Evolutionary conservation across 2,888 invertebrate species (phyloP).

Genomic region (Euspilapteryx auroguttella): DNA sequence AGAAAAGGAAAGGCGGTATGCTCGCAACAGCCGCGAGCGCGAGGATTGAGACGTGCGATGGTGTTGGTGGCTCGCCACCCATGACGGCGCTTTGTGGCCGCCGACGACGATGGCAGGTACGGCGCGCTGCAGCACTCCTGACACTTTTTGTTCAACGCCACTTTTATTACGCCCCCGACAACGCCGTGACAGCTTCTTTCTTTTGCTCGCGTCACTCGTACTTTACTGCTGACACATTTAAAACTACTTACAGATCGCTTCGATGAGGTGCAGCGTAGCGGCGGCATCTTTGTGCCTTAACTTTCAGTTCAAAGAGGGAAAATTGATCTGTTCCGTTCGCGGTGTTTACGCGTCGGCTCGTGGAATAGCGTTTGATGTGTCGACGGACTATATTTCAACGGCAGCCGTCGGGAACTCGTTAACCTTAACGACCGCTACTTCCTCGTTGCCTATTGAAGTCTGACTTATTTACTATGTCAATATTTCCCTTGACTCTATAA

Average conservation of each 20-base stretch:
- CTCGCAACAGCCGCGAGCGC: slow-evolving; percentile 48
- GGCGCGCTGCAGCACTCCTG: slow-evolving; percentile 14
- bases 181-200: slow-evolving; percentile 21
- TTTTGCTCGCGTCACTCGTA: slow-evolving; percentile 28
- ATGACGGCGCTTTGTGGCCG: slow-evolving; percentile 50
- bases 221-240: slow-evolving; percentile 47
- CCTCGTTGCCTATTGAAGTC: background rate
- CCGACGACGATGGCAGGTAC: slow-evolving; percentile 13
- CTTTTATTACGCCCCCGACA: slow-evolving; percentile 51
- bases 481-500: slow-evolving; percentile 36
- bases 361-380: slow-evolving; percentile 39
- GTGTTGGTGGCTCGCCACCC: slow-evolving; percentile 60
- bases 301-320: slow-evolving; percentile 32
- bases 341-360: slow-evolving; percentile 13
- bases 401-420: slow-evolving; percentile 13
- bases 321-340: slow-evolving; percentile 36
- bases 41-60: slow-evolving; percentile 61
- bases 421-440: slow-evolving; percentile 7
- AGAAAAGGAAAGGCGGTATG: slow-evolving; percentile 57
- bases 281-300: too few species aligned
- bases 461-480: slow-evolving; percentile 11
- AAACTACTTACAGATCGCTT: slow-evolving; percentile 49
- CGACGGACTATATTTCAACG: slow-evolving; percentile 12
- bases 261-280: too few species aligned
- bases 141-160: slow-evolving; percentile 50